A percentile compares a stretch with the other conserved stretches of the same genome.
phyloP scores from a whole-genome alignment of 1,140 invertebrate genomes.

The Leptonema lineaticorne region DNA sequence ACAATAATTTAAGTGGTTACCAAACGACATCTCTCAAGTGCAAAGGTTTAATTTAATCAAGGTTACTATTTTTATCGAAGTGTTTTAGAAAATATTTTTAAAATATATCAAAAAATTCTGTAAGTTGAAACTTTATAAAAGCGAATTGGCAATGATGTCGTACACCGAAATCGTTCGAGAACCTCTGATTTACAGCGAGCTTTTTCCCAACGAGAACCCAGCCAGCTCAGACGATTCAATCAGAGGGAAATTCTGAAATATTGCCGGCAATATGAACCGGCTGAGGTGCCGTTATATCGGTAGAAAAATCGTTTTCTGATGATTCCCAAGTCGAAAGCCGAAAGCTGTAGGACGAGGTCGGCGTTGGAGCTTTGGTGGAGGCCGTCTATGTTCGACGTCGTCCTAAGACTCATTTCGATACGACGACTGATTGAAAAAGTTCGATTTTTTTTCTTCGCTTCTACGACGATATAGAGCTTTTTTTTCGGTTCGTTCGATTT shows the following conservation, averaged over 20 bases:
- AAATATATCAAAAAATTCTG: no score
- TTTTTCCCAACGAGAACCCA: not conserved
- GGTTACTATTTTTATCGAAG: no score
- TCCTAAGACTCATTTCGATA: not conserved
- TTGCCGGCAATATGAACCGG: slow-evolving; percentile 29
- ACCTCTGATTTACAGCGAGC: not conserved
- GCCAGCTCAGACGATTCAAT: slow-evolving; percentile 18
- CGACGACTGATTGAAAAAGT: slow-evolving; percentile 11
- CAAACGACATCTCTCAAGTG: no score
- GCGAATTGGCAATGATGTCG: no score
- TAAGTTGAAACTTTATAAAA: no score
- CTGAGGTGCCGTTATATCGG: not conserved
- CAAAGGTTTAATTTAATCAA: no score
- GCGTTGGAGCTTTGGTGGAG: no score
- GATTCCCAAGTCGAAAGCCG: not conserved
- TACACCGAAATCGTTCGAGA: not conserved
- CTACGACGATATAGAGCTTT: no score
- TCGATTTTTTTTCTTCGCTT: not conserved
- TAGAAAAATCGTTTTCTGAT: slow-evolving; percentile 16
- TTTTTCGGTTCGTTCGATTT: no score
- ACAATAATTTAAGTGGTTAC: no score
- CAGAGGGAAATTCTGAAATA: slow-evolving; percentile 29
- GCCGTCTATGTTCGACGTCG: not conserved
- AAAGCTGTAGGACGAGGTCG: no score
- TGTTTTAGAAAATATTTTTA: no score